Conservation (phyloP, 2,797 vertebrate species). For the Chelidonichthys spinosus region DNA sequence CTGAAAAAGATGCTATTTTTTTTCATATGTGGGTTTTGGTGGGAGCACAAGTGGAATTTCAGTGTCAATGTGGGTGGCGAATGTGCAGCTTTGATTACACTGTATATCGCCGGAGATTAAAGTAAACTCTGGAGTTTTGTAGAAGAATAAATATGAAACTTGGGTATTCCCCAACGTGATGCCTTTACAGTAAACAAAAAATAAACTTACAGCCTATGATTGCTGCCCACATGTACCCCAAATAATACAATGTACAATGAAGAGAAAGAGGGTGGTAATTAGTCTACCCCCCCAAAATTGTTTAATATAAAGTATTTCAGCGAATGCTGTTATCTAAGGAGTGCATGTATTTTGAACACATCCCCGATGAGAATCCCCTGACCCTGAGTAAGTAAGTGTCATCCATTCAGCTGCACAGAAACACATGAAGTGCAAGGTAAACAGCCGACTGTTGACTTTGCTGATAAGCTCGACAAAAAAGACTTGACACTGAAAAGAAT, state of each 20-base stretch:
- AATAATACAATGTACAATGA: constrained; percentile 27
- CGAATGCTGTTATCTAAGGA: constrained; percentile 13
- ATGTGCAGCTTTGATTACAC: constrained; percentile 62
- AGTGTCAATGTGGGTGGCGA: constrained; percentile 70
- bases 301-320: constrained; percentile 15
- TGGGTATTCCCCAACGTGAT: constrained; percentile 50
- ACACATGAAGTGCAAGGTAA: constrained; percentile 49
- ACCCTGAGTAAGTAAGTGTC: constrained; percentile 25
- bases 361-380: constrained; percentile 13
- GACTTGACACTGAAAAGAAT: constrained; percentile 30
- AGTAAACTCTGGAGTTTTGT: constrained; percentile 61
- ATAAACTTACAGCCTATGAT: constrained; percentile 12
- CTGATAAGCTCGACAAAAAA: constrained; percentile 45
- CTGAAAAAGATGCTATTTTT: constrained; percentile 39
- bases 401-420: constrained; percentile 20
- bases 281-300: constrained; percentile 7
- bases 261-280: neutral
- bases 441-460: constrained; percentile 53
- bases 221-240: constrained; percentile 6
- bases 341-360: constrained; percentile 5
- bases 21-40: constrained; percentile 55
- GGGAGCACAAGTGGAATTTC: constrained; percentile 35
- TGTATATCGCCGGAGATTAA: constrained; percentile 57
- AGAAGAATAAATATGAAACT: constrained; percentile 44
- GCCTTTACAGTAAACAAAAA: constrained; percentile 49